Evolutionary conservation across 2,888 invertebrate species (phyloP).

Genomic region (Branchipolynoe longqiensis): DNA sequence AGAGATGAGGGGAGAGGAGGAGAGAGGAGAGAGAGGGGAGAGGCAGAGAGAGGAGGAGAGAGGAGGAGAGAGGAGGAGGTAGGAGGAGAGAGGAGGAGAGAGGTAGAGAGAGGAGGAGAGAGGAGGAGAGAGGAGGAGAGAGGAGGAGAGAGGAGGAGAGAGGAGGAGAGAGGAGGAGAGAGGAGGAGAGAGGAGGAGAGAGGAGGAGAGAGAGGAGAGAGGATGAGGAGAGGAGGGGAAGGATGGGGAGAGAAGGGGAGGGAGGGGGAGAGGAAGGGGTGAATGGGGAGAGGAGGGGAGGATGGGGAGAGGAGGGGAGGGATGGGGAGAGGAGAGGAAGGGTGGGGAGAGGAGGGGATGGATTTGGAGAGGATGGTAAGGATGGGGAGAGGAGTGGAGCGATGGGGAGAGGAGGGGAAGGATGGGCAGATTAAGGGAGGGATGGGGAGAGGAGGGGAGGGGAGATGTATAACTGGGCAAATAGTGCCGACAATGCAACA

Average conservation of each 20-base stretch:
- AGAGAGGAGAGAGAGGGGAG: slow-evolving; percentile 6
- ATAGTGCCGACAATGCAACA: no score
- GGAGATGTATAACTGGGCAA: no score
- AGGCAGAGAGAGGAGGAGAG: slow-evolving; percentile 43
- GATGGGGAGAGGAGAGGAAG: not conserved
- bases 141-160: not conserved
- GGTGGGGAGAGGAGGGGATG: not conserved
- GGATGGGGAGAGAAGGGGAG: no score
- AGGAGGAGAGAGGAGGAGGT: slow-evolving; percentile 27
- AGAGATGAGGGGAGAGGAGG: not conserved
- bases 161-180: slow-evolving; percentile 26
- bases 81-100: slow-evolving; percentile 13
- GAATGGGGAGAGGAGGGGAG: not conserved
- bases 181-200: not conserved
- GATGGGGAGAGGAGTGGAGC: not conserved
- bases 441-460: not conserved
- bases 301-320: not conserved
- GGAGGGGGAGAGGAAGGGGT: slow-evolving; percentile 23
- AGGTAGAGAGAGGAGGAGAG: slow-evolving; percentile 4
- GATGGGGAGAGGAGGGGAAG: not conserved
- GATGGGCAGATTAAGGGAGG: not conserved
- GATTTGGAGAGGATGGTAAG: not conserved
- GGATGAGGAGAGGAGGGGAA: no score
- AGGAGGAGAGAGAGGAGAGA: slow-evolving; percentile 18
- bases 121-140: not conserved